Evolutionary conservation across 2,888 invertebrate genomes (phyloP).

Genomic region (Arge pagana): DNA sequence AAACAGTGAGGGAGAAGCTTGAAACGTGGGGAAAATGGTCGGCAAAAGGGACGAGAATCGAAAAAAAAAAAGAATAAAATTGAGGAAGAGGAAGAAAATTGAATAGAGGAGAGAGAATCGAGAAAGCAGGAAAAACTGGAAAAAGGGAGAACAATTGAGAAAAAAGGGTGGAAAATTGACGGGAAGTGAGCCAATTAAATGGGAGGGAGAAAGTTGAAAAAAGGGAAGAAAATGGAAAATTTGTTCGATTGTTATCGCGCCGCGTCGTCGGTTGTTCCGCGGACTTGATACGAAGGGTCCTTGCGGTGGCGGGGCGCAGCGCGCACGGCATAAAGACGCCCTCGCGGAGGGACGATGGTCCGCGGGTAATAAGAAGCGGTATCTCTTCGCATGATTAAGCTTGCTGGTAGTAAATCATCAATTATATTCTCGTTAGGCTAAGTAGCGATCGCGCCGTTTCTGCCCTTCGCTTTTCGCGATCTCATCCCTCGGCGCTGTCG

Average conservation of each 20-base stretch:
- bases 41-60: not conserved
- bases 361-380: slow-evolving; percentile 34
- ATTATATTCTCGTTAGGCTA: slow-evolving; percentile 52
- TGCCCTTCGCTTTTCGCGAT: slow-evolving; percentile 7
- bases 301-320: no score
- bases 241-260: no score
- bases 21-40: slow-evolving; percentile 17
- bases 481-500: slow-evolving; percentile 5
- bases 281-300: no score
- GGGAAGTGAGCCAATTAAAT: not conserved
- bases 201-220: no score
- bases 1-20: slow-evolving; percentile 36
- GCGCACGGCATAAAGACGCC: slow-evolving; percentile 5
- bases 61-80: not conserved
- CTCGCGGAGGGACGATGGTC: slow-evolving; percentile 2
- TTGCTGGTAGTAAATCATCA: slow-evolving; percentile 47
- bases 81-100: not conserved
- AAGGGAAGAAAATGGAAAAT: no score
- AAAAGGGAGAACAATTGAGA: slow-evolving; percentile 1
- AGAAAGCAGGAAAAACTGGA: slow-evolving; percentile 17
- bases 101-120: slow-evolving; percentile 5
- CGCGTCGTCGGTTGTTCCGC: no score
- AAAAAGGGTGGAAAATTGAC: not conserved
- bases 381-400: slow-evolving; percentile 53
- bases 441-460: slow-evolving; percentile 32